Conservation (phyloP, 2,797 vertebrate species). For the Anisognathus igniventris region DNA sequence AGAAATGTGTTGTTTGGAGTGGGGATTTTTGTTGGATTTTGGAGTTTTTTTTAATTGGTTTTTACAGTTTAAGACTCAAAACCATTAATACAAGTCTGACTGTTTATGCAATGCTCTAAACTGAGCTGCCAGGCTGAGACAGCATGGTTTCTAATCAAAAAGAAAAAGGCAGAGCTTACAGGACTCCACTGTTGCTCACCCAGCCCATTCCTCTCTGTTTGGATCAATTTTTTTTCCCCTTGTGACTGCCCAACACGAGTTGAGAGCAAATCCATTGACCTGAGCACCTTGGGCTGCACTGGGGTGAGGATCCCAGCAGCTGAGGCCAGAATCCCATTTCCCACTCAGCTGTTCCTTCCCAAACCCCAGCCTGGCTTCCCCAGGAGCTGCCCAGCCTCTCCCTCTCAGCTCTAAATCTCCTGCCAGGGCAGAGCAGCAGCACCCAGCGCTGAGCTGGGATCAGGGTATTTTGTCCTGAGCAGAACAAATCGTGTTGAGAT, state of each 20-base stretch:
- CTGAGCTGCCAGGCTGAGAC: not conserved
- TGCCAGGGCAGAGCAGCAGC: not conserved
- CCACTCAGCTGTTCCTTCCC: not conserved
- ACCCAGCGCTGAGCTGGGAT: not conserved
- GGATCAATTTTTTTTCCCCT: not conserved
- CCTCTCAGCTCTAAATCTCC: not conserved
- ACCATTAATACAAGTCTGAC: not conserved
- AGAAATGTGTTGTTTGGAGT: not conserved
- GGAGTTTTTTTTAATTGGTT: rapidly evolving
- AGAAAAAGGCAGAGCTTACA: not conserved
- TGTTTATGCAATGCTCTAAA: not conserved
- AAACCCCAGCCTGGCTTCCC: not conserved
- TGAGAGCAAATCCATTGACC: not conserved
- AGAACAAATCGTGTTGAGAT: not conserved
- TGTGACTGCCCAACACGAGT: rapidly evolving
- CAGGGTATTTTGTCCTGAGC: not conserved
- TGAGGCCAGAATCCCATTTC: not conserved
- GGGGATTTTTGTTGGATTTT: not conserved
- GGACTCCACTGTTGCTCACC: not conserved
- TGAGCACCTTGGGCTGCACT: rapidly evolving
- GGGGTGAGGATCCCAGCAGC: not conserved
- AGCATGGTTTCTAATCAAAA: not conserved
- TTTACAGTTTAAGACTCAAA: not conserved
- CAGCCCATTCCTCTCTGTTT: not conserved
- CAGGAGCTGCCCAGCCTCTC: not conserved